Conservation (phyloP, 1,140 invertebrate species). For the Lordiphosa clarofinis region DNA sequence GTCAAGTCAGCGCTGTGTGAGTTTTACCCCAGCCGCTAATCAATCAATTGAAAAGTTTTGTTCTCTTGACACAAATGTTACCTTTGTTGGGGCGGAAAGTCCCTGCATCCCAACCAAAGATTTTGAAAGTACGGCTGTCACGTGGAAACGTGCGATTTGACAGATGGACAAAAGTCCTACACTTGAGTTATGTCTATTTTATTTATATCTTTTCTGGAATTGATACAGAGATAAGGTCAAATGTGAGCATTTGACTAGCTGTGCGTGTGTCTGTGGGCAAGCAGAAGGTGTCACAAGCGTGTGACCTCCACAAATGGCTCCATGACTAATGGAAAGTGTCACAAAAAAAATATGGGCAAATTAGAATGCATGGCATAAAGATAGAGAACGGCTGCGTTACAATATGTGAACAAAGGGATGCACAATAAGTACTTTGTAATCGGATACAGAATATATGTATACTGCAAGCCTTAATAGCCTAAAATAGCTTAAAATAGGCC, state of each 20-base stretch:
- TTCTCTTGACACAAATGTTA: slow-evolving; percentile 35
- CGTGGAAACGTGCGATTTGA: background rate
- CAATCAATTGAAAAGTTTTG: slow-evolving; percentile 51
- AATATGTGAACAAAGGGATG: background rate
- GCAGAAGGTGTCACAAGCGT: slow-evolving; percentile 22
- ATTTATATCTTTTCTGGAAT: slow-evolving; percentile 7
- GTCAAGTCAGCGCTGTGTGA: slow-evolving; percentile 3
- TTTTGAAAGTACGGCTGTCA: slow-evolving; percentile 44
- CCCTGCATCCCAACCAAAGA: slow-evolving; percentile 36
- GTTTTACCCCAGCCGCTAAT: slow-evolving; percentile 15
- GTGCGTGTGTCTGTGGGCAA: slow-evolving; percentile 1
- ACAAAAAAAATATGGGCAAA: slow-evolving; percentile 12
- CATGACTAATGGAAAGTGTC: slow-evolving; percentile 31
- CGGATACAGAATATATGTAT: no score
- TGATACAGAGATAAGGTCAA: slow-evolving; percentile 30
- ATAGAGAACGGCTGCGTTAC: background rate
- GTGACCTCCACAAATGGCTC: slow-evolving; percentile 34
- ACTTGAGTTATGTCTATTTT: slow-evolving; percentile 7
- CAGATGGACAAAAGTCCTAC: slow-evolving; percentile 12
- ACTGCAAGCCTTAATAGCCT: no score
- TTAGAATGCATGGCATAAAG: slow-evolving; percentile 9
- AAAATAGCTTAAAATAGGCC: no score
- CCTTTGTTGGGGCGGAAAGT: slow-evolving; percentile 44
- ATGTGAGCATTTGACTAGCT: slow-evolving; percentile 23
- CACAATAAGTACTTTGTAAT: no score